Evolutionary conservation across 2,797 vertebrate genomes (phyloP), one percentile per base, ranked within the genome.

Genomic region (Chrysocyon brachyurus): DNA sequence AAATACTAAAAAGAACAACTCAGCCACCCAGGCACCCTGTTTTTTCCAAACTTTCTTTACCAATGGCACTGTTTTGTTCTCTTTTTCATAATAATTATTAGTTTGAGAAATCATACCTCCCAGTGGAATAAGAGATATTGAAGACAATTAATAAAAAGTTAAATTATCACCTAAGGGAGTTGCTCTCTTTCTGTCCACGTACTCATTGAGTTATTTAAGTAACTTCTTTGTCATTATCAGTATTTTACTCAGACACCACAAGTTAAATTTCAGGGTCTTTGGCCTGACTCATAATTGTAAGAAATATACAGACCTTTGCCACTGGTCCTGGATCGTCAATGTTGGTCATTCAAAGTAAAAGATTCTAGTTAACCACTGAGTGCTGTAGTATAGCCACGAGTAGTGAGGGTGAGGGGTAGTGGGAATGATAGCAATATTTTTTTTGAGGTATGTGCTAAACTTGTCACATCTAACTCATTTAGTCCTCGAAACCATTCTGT

Each of bases 41-140:
- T 46, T 46, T 46, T 91, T 63, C 22, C 26, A 91, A 26, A 63
- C 26, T 40, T 82, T 22, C 36, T 75, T 63, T 22, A 70, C 70
- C 40, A 70, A 0, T 0, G 6, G n/a, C 33, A 28, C 46, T 90
- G 3, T n/a, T 40, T 85, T 54, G 24, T 49, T 57, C 22, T 6
- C 52, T 26, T 28, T 68, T 61, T 72, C 40, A 83, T 33, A 46
- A 17, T 87, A 81, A 89, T 92, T 56, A 33, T 72, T 93, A 90
- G 40, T 84, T 75, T 96, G 33, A 70, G 56, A 96, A 96, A 70
- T 68, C 12, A 40, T 92, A 46, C 40, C 63, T 96, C 24, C 56
- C 70, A 59, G 16, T 12, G 12, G 24, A 79, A 61, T 79, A 28
- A 79, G 40, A 90, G 33, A 85, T 78, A 79, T 17, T 49, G 22